These are phyloP conservation scores for Troglohyphantes excavatus DNA, from an alignment of 2,888 invertebrate genomes.

Conservation along the genomic window DNA sequence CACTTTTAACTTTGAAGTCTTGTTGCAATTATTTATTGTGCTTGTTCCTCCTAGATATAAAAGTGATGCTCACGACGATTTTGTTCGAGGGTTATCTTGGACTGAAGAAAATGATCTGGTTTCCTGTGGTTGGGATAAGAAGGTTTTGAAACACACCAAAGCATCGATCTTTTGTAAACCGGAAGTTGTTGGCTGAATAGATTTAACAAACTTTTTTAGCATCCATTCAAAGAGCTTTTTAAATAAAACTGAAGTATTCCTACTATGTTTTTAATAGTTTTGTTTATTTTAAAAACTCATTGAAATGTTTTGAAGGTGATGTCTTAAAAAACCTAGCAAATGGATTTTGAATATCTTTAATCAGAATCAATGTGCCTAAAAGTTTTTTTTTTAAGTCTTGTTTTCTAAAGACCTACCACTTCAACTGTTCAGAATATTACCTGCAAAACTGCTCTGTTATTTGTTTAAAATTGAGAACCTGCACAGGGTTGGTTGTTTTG, in stretches of 20 bases:
- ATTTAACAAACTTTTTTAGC: background rate
- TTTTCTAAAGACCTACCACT: too few species aligned
- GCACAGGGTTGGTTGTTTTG: too few species aligned
- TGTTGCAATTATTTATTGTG: background rate
- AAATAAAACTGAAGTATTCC: background rate
- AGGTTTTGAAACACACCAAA: conserved; percentile 83
- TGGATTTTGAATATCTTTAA: too few species aligned
- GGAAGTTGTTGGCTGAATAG: conserved; percentile 18
- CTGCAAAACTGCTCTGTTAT: too few species aligned
- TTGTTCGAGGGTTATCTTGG: conserved; percentile 86
- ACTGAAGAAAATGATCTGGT: conserved; percentile 83
- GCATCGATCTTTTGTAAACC: conserved; percentile 13
- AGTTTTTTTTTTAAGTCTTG: too few species aligned
- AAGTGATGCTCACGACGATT: conserved; percentile 84
- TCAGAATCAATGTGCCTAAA: too few species aligned
- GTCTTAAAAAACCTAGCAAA: too few species aligned
- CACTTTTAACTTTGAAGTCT: background rate
- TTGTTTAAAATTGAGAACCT: too few species aligned
- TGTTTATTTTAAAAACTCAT: too few species aligned
- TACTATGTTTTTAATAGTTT: too few species aligned
- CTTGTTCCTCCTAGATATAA: conserved; percentile 83
- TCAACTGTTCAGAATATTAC: too few species aligned
- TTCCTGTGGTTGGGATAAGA: conserved; percentile 86
- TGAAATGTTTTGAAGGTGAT: too few species aligned
- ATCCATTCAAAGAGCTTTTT: conserved; percentile 15